Evolutionary conservation across 2,113 vertebrate genomes (phyloP), one percentile per base, ranked within the genome.

Genomic region (Micromys minutus): DNA sequence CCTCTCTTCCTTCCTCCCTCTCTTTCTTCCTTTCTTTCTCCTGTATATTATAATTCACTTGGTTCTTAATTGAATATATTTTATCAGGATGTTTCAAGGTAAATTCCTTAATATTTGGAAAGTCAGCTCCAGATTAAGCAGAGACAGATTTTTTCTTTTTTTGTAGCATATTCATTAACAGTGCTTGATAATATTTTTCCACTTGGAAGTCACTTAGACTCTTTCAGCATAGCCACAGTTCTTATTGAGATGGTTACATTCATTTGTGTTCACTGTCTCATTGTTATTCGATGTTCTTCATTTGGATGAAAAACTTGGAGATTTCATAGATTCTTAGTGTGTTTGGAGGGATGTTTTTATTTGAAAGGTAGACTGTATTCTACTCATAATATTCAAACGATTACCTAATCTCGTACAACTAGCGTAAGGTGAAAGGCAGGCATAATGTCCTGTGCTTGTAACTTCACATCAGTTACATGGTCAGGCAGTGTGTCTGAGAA

Each of bases 31-130:
- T 12, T 26, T 12, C 26, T 76, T 87, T n/a, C 24, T 59, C 5
- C 36, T 42, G 13, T 83, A 24, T 61, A 61, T 39, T 59, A 39
- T 29, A 83, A 61, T 84, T 61, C 39, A 81, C 22, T 81, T 81
- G 79, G 36, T 81, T 39, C 21, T 39, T 59, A 81, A 81, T 59
- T 81, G 36, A n/a, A 15, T 81, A 39, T 13, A 26, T 11, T 81
- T 59, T 81, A 59, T 59, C 12, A 39, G 24, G 50, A 61, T 7
- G 92, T 90, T 94, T 15, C 59, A 88, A 80, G 9, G 24, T 87
- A 74, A 88, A 50, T 91, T 86, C 65, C 42, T 94, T 26, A 26
- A 87, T 65, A 83, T 93, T 89, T 94, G 90, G 61, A 45, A 96
- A 89, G 59, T 24, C 76, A 72, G 3, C 61, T 93, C 24, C 16